phyloP scores from a whole-genome alignment of 2,113 vertebrate species.

The Plecotus auritus region DNA sequence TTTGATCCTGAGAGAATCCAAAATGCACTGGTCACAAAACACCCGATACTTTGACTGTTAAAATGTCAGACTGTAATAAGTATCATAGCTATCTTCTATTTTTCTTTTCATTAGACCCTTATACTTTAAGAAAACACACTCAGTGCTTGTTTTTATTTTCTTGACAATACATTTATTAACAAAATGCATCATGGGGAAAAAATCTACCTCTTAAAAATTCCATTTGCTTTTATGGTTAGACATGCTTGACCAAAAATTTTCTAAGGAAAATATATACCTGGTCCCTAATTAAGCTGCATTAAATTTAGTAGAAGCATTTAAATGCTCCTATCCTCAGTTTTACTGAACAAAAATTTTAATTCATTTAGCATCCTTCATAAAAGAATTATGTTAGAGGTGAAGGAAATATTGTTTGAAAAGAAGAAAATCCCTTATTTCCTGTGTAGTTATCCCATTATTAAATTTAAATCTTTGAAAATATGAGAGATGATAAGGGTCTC shows the following conservation, averaged over 20 bases:
- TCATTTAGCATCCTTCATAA: slow-evolving; percentile 56
- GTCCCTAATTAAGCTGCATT: slow-evolving; percentile 73
- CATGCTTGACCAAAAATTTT: slow-evolving; percentile 72
- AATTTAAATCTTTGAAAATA: slow-evolving; percentile 62
- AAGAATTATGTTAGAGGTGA: slow-evolving; percentile 49
- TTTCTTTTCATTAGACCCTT: slow-evolving; percentile 74
- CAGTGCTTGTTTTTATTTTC: slow-evolving; percentile 77
- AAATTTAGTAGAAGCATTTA: slow-evolving; percentile 66
- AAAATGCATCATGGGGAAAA: slow-evolving; percentile 80
- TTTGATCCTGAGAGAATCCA: slow-evolving; percentile 82
- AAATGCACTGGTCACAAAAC: slow-evolving; percentile 78
- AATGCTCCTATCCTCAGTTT: slow-evolving; percentile 60
- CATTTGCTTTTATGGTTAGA: slow-evolving; percentile 78
- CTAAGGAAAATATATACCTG: slow-evolving; percentile 54
- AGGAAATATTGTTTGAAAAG: slow-evolving; percentile 20
- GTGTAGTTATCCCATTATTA: slow-evolving; percentile 43
- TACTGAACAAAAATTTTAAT: slow-evolving; percentile 48
- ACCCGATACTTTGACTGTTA: slow-evolving; percentile 72
- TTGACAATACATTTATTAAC: slow-evolving; percentile 79
- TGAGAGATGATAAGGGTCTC: slow-evolving; percentile 66
- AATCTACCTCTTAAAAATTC: slow-evolving; percentile 87
- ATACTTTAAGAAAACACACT: slow-evolving; percentile 72
- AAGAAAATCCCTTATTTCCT: slow-evolving; percentile 39
- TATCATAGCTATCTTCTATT: slow-evolving; percentile 70
- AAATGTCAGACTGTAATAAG: slow-evolving; percentile 72